Base-by-base conservation (phyloP, 2,113 vertebrate genomes). In the Carassius auratus region DNA sequence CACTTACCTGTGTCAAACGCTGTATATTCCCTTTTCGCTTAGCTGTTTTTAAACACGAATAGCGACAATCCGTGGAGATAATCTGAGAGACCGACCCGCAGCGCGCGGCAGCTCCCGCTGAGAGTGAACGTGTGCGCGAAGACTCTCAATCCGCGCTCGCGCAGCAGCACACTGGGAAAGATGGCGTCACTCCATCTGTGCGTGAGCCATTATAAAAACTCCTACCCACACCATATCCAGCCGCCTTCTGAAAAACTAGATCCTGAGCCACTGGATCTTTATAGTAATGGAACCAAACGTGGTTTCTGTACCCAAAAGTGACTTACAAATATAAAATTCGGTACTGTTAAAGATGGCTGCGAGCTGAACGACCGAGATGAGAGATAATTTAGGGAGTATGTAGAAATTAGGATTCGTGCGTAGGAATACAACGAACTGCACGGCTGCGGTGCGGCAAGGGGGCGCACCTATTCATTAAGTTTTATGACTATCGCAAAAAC, bases 111-210 rank as follows among this genome's bases (percentile, higher is more conserved):
- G 89, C 88, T 75, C 86, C 83, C 88, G 80, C 81, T 59, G 76
- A 42, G 76, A 33, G 68, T 2, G 10, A n/a, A 85, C 77, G 89
- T 91, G 90, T 50, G 80, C 64, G 23, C 45, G 92, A 93, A 88
- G 85, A 91, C 59, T 86, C 36, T 3, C 36, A 36, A 2, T 36
- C 69, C 84, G 84, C 77, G 45, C 17, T 59, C 86, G 38, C 80
- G 69, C 38, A 30, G 48, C 77, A 69, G 84, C 81, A 79, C 86
- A 85, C 81, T 57, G 84, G 93, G 95, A 94, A 97, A 97, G 95
- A 97, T 97, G 96, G 96, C 96, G 96, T 89, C 95, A 85, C 84
- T 84, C 4, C 85, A 77, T 1, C 84, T 85, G 89, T 81, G 88
- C 88, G 86, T 57, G 87, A 92, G 88, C 68, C 93, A 92, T 95